Base-by-base conservation (phyloP, 2,888 invertebrate genomes). In the Agriopis leucophaearia region DNA sequence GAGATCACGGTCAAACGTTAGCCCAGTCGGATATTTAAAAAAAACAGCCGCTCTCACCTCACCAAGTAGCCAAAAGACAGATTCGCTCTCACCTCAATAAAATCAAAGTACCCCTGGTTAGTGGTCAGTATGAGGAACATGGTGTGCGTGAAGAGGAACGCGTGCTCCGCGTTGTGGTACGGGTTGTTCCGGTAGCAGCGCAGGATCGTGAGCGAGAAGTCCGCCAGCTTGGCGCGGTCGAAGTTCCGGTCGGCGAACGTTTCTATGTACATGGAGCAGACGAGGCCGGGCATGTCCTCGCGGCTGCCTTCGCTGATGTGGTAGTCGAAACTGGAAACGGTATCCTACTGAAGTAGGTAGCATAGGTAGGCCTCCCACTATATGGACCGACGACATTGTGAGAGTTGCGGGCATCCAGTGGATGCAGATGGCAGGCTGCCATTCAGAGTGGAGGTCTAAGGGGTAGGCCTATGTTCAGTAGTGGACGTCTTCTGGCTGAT, bases 101-200 rank as follows among this genome's bases (percentile, higher is more conserved):
- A 83, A 72, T 91, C 89, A 74, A 95, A 95, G 67, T 85, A 80
- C 1, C 90, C 92, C 8, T 73, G 64, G 74, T 95, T 95, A 64
- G 89, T 90, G 27, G 76, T 78, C 18, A 95, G 79, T 42, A 96
- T 94, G 69, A 95, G 83, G 73, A 88, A 95, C 94, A 95, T 94
- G 54, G 95, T 95, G 79, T 96, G 96, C 0, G 94, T 92, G 60
- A 95, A 95, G 62, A 93, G 94, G 81, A 96, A 95, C 0, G 95
- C 96, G 74, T 96, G 96, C 60, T 95, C 95, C 1, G 95, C 95
- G 80, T 95, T 95, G 75, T 96, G 96, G 76, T 95, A 96, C 0
- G 95, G 94, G 73, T 95, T 95, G 47, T 87, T 73, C 4, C 95
- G 85, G 75, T 96, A 96, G 68, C 89, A 87, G 15, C 77, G 69